Conservation (phyloP, 2,888 invertebrate species). For the Griposia aprilina region DNA sequence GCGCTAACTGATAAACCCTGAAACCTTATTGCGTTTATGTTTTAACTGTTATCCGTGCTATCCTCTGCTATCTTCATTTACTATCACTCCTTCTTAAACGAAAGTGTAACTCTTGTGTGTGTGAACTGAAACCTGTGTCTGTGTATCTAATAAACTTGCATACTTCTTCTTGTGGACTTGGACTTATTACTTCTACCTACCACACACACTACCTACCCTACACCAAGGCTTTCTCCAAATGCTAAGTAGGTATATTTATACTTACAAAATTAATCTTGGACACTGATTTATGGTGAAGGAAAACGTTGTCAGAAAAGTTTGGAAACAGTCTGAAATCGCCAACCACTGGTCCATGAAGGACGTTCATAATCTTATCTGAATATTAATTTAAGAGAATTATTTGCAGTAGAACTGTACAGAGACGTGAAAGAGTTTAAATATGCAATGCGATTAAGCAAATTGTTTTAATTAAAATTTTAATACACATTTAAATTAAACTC, state of each 20-base stretch:
- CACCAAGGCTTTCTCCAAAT: neutral
- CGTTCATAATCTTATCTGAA: neutral
- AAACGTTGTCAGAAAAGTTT: neutral
- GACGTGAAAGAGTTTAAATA: neutral
- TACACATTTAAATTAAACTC: slow-evolving; percentile 16
- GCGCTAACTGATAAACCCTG: too few species aligned
- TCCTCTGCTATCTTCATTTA: too few species aligned
- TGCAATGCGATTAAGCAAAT: slow-evolving; percentile 17
- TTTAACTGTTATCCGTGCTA: too few species aligned
- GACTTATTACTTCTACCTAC: too few species aligned
- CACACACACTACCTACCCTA: too few species aligned
- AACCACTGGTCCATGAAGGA: neutral
- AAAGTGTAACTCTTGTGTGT: too few species aligned
- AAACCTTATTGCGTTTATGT: too few species aligned
- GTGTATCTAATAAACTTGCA: too few species aligned
- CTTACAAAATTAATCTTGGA: neutral
- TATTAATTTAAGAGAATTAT: neutral
- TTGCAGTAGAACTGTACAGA: neutral
- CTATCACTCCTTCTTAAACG: too few species aligned
- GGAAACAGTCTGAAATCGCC: neutral
- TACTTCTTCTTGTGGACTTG: too few species aligned
- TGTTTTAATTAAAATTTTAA: slow-evolving; percentile 15
- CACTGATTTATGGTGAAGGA: neutral
- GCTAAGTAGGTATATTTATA: neutral
- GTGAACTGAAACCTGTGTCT: too few species aligned